Evolutionary conservation across 2,113 vertebrate species (phyloP).

Genomic region (Catharus minimus): DNA sequence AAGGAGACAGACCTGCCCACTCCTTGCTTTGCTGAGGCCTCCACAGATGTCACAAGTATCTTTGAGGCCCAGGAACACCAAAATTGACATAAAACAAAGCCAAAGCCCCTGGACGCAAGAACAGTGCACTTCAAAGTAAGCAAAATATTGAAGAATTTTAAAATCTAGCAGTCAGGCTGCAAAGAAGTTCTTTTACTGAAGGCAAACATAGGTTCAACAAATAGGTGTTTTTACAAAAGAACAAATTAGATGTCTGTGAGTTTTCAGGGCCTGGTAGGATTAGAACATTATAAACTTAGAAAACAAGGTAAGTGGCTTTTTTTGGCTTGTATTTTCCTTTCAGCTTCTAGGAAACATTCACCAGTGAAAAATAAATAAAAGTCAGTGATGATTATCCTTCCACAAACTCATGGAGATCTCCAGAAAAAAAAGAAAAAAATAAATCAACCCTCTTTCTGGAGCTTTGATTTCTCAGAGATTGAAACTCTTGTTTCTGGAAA

Average conservation of each 20-base stretch:
- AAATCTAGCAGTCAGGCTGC: background rate
- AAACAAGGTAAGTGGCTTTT: background rate
- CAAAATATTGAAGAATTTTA: background rate
- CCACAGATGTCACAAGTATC: background rate
- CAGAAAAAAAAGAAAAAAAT: background rate
- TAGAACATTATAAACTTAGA: background rate
- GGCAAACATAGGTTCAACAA: background rate
- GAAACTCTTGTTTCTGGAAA: background rate
- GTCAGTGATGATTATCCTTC: background rate
- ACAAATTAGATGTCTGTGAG: background rate
- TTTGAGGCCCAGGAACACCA: background rate
- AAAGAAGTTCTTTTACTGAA: background rate
- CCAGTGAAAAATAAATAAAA: background rate
- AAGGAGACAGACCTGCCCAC: background rate
- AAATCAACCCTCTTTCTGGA: background rate
- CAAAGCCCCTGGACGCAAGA: background rate
- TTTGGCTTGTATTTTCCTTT: background rate
- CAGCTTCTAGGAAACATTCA: background rate
- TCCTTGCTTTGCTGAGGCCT: background rate
- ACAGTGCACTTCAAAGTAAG: fast-evolving
- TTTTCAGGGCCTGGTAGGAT: background rate
- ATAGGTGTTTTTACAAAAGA: background rate
- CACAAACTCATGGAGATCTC: background rate
- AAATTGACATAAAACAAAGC: background rate
- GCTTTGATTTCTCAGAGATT: background rate